These are phyloP conservation scores for Rhinophrynus dorsalis DNA, from an alignment of 2,797 vertebrate species.

Conservation along the genomic window DNA sequence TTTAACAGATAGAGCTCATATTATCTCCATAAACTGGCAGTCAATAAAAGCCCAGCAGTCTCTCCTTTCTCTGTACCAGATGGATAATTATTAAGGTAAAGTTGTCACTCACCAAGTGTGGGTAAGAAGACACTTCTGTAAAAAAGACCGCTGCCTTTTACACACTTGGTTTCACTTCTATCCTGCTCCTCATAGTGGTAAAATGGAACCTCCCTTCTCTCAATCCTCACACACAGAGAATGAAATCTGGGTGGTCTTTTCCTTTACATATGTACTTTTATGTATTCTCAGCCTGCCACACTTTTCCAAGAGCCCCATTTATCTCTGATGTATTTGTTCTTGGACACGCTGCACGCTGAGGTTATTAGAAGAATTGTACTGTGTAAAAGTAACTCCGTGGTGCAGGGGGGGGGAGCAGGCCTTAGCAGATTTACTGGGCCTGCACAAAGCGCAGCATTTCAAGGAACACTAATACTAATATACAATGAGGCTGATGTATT, in stretches of 20 bases:
- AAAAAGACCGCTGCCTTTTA: too few species aligned
- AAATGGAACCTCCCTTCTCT: too few species aligned
- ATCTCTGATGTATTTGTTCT: background rate
- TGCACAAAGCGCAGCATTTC: too few species aligned
- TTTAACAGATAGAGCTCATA: background rate
- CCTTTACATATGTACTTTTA: background rate
- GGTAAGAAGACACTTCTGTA: slow-evolving; percentile 8
- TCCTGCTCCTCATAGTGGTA: too few species aligned
- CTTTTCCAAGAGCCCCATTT: background rate
- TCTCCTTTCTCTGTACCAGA: background rate
- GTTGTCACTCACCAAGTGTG: slow-evolving; percentile 22
- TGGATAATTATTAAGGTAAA: background rate
- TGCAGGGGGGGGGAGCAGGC: background rate
- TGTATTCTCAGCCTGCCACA: background rate
- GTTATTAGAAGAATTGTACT: background rate
- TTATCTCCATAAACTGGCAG: too few species aligned
- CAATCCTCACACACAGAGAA: background rate
- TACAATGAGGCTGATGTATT: too few species aligned
- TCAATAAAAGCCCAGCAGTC: background rate
- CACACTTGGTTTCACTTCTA: background rate
- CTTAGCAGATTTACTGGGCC: background rate
- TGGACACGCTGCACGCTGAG: background rate
- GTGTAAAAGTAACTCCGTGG: background rate
- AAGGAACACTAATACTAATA: too few species aligned
- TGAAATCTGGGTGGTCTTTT: slow-evolving; percentile 17